A percentile compares a stretch with the other conserved stretches of the same genome.
phyloP scores from a whole-genome alignment of 92 coral and sea anemone species.

The Actinernus sp. region DNA sequence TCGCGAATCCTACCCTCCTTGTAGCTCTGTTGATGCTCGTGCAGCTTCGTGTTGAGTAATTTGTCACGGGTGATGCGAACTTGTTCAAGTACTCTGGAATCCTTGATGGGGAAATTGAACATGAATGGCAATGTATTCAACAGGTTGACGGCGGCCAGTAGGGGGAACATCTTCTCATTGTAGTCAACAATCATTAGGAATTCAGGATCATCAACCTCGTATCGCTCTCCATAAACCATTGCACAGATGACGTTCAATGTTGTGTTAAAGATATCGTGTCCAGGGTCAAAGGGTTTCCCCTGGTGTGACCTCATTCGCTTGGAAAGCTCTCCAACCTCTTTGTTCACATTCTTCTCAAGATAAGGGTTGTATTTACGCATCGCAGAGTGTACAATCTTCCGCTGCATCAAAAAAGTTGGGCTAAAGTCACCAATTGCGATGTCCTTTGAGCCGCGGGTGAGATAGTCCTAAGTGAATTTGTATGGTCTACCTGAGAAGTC shows the following conservation, averaged over 20 bases:
- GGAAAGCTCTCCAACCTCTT: constrained; percentile 46
- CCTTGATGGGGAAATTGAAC: constrained; percentile 52
- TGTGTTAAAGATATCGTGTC: constrained; percentile 50
- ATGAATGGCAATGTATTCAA: constrained; percentile 74
- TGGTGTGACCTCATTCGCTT: constrained; percentile 38
- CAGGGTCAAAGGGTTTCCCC: constrained; percentile 69
- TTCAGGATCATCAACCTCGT: constrained; percentile 77
- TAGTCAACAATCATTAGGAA: constrained; percentile 68
- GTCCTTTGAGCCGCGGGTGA: constrained; percentile 46
- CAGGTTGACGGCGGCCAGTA: constrained; percentile 56
- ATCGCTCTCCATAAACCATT: constrained; percentile 75
- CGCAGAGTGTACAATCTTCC: constrained; percentile 79
- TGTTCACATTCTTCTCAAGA: constrained; percentile 36
- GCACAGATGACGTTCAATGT: constrained; percentile 81
- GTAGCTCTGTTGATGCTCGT: constrained; percentile 62
- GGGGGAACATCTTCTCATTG: constrained; percentile 60
- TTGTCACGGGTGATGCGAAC: constrained; percentile 51
- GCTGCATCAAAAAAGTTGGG: no score
- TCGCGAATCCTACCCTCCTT: constrained; percentile 63
- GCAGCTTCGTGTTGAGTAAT: constrained; percentile 59
- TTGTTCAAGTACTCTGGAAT: constrained; percentile 1
- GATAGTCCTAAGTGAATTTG: constrained; percentile 32
- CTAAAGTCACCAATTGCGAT: constrained; percentile 59
- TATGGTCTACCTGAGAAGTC: constrained; percentile 61
- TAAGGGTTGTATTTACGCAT: constrained; percentile 64